Conservation (phyloP, 1,140 invertebrate species). For the Tachypleus tridentatus region DNA sequence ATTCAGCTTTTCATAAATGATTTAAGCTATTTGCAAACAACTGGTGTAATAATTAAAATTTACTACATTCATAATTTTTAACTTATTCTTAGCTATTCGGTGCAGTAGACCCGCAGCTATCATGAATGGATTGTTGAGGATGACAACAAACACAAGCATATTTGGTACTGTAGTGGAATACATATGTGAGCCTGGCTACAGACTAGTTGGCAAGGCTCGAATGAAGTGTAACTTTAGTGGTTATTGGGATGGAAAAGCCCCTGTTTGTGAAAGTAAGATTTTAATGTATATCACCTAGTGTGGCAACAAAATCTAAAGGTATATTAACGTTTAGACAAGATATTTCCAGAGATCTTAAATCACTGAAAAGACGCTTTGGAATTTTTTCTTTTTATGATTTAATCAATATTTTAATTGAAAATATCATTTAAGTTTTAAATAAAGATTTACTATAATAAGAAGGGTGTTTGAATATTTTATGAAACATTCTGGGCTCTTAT, state of each 20-base stretch:
- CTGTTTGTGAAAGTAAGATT: constrained; percentile 29
- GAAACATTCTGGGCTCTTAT: too few species aligned
- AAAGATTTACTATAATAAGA: too few species aligned
- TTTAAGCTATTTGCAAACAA: too few species aligned
- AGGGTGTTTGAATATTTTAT: too few species aligned
- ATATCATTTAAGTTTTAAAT: too few species aligned
- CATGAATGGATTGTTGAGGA: constrained; percentile 52
- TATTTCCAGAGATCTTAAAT: too few species aligned
- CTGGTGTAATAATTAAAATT: not conserved
- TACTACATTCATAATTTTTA: constrained; percentile 5
- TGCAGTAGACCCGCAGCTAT: constrained; percentile 59
- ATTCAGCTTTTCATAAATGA: too few species aligned
- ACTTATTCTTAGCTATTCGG: constrained; percentile 46
- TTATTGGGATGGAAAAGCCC: constrained; percentile 60
- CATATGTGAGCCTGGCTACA: constrained; percentile 51
- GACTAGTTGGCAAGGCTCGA: constrained; percentile 47
- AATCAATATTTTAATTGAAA: too few species aligned
- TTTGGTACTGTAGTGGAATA: constrained; percentile 63
- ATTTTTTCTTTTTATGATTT: too few species aligned
- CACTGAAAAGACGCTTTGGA: too few species aligned
- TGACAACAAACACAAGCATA: constrained; percentile 48
- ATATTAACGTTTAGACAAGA: too few species aligned
- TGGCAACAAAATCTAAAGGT: too few species aligned
- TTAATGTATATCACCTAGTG: not conserved
- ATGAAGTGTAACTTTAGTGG: constrained; percentile 61